Base-by-base conservation (phyloP, 1,140 invertebrate species). In the Sinonovacula constricta region DNA sequence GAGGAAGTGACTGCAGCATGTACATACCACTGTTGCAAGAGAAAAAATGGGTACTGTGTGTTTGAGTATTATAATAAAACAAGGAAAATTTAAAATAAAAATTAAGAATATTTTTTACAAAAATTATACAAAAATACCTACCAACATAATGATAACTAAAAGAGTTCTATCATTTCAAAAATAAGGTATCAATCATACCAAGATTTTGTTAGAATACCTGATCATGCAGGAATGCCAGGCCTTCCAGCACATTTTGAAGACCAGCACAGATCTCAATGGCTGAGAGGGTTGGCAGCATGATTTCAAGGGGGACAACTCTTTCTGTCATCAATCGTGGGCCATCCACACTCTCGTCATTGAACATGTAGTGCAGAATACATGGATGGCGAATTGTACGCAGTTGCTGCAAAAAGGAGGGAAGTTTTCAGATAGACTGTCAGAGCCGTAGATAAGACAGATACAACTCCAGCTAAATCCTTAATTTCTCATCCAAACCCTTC, bases 161-260 rank as follows among this genome's bases (percentile, higher is more conserved):
- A 65, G 15, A n/a, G 14, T 4, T 2, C 15, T 18, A 12, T 36
- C 18, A 15, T 33, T 12, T 36, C 12, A 12, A 15, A 18, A 31
- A n/a, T 2, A 31, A 65, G 2, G n/a, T n/a, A n/a, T n/a, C n/a
- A n/a, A n/a, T n/a, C n/a, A n/a, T n/a, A n/a, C n/a, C n/a, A n/a
- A n/a, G n/a, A n/a, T n/a, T 31, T 22, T 39, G 3, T 54, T 24
- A 7, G 51, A 71, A 69, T 78, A 89, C 88, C 75, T 79, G 85
- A 14, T 87, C 86, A 81, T 89, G 87, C 3, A 89, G 83, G 57
- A 89, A 89, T 0, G 68, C 62, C n/a, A 89, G 45, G 49, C 77
- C 88, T 66, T 88, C 83, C 12, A 89, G 60, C 3, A 88, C 59
- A 60, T 83, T 83, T 57, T 84, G 77, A 18, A 89, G 72, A 3